Conservation (phyloP, 2,113 vertebrate species). For the Sinocyclocheilus maitianheensis region DNA sequence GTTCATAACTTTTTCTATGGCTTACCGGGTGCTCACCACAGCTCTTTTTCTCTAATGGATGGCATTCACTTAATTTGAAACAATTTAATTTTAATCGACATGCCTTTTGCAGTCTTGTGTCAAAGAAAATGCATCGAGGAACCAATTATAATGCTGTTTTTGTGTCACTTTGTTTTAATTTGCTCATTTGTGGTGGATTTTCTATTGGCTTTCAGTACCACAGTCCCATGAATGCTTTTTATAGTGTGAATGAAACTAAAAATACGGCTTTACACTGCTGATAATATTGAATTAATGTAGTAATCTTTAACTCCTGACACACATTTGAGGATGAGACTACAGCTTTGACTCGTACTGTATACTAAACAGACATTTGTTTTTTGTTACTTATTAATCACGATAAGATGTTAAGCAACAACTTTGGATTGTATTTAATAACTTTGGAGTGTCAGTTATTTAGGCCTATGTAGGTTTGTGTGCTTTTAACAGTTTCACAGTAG, state of each 20-base stretch:
- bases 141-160: not conserved
- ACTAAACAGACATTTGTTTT: not conserved
- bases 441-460: not conserved
- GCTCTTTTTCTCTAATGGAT: conserved; percentile 65
- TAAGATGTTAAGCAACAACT: not conserved
- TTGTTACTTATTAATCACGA: not conserved
- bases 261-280: not conserved
- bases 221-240: not conserved
- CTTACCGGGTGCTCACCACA: conserved; percentile 69
- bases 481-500: not conserved
- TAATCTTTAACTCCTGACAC: not conserved
- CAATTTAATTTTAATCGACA: accelerated
- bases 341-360: not conserved
- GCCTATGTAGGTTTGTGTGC: not conserved
- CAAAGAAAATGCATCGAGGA: not conserved
- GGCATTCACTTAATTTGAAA: not conserved
- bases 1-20: conserved; percentile 79
- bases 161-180: no score
- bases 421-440: not conserved
- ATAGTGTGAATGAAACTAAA: not conserved
- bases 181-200: not conserved
- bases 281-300: not conserved
- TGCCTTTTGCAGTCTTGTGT: not conserved
- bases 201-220: not conserved
- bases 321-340: not conserved